These are phyloP conservation scores for Catotricha subobsoleta DNA, from an alignment of 2,888 invertebrate genomes.

Conservation along the genomic window DNA sequence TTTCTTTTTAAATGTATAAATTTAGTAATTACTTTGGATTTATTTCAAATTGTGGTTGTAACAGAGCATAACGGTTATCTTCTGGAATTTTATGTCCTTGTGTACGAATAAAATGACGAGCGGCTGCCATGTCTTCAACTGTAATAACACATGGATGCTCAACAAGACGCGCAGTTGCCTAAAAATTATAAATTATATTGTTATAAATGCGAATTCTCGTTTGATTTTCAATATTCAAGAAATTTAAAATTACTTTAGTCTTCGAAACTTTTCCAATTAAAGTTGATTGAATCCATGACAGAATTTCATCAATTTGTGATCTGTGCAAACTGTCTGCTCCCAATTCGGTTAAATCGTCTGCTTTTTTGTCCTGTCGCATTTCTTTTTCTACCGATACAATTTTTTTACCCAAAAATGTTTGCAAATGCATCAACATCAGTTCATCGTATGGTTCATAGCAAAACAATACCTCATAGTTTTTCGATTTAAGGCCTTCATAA, in stretches of 20 bases:
- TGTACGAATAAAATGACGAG: constrained; percentile 82
- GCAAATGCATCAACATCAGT: constrained; percentile 75
- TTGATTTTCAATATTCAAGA: not conserved
- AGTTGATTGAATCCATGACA: constrained; percentile 58
- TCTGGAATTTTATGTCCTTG: constrained; percentile 67
- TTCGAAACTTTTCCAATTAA: constrained; percentile 64
- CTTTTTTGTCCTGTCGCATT: constrained; percentile 54
- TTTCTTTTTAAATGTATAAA: not conserved
- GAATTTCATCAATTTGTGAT: constrained; percentile 57
- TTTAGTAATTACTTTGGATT: constrained; percentile 58
- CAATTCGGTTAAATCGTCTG: constrained; percentile 39
- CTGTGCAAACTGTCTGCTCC: constrained; percentile 52
- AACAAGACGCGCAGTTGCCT: constrained; percentile 60
- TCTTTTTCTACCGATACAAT: constrained; percentile 88
- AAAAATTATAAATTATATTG: not conserved
- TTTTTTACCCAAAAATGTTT: constrained; percentile 48
- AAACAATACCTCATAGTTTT: constrained; percentile 79
- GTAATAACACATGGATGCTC: constrained; percentile 88
- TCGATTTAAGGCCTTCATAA: constrained; percentile 76
- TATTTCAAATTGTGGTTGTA: constrained; percentile 85
- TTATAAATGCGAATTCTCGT: not conserved
- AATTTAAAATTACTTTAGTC: constrained; percentile 56
- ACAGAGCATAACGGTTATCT: constrained; percentile 64
- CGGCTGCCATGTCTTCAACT: constrained; percentile 92
- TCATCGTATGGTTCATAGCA: constrained; percentile 97